A percentile compares a stretch with the other conserved stretches of the same genome.
Conservation (phyloP, 2,797 vertebrate species). For the Perodicticus potto region DNA sequence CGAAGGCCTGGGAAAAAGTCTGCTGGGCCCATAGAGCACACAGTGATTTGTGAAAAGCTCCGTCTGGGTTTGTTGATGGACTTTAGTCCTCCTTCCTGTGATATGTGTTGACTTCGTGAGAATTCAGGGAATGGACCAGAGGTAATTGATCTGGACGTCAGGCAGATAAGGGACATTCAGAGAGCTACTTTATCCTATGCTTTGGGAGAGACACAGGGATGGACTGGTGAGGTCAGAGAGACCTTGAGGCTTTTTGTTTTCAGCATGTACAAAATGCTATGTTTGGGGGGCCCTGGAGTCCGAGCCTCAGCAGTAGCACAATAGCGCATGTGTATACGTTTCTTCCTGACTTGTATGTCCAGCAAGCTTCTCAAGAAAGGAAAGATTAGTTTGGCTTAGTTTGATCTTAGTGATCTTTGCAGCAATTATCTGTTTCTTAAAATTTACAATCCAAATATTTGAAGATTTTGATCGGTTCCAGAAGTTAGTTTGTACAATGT, state of each 20-base stretch:
- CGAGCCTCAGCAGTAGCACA: neutral
- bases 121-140: neutral
- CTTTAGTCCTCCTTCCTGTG: neutral
- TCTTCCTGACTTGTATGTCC: neutral
- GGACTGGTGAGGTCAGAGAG: neutral
- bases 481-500: conserved; percentile 1
- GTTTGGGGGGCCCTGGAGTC: neutral
- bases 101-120: neutral
- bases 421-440: neutral
- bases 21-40: neutral
- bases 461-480: conserved; percentile 4
- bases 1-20: neutral
- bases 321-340: neutral
- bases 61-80: neutral
- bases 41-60: neutral
- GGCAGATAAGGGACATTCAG: neutral
- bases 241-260: neutral
- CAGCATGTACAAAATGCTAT: neutral
- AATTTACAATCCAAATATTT: neutral
- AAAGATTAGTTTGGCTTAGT: neutral
- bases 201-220: neutral
- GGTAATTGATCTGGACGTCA: neutral
- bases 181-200: neutral
- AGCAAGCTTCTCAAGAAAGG: neutral
- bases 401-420: neutral